Conservation (phyloP, 2,888 invertebrate genomes). For the Latrodectus elegans region DNA sequence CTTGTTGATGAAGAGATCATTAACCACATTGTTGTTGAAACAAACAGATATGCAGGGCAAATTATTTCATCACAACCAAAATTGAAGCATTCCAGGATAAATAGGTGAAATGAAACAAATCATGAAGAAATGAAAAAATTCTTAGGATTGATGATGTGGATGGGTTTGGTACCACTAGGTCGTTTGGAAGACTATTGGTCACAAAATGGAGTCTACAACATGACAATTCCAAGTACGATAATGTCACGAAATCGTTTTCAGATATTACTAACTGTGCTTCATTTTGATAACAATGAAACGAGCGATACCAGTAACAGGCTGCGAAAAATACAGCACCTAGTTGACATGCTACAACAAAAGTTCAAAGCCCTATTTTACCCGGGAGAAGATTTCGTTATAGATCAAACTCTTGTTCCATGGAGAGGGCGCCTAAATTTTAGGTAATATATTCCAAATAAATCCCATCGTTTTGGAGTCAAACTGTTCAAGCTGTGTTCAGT, state of each 20-base stretch:
- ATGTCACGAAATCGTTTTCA: neutral
- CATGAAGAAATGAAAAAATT: neutral
- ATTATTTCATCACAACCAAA: neutral
- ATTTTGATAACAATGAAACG: constrained; percentile 31
- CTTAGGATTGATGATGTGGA: neutral
- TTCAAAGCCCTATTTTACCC: constrained; percentile 18
- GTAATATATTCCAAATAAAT: constrained; percentile 73
- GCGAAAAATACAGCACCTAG: constrained; percentile 24
- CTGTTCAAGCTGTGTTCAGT: constrained; percentile 73
- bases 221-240: neutral
- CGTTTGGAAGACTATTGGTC: neutral
- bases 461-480: constrained; percentile 73
- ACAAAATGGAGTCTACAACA: neutral
- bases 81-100: neutral
- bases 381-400: constrained; percentile 70
- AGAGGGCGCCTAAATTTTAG: constrained; percentile 72
- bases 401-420: constrained; percentile 74
- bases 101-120: neutral
- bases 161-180: neutral
- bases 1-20: constrained; percentile 10
- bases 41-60: constrained; percentile 8
- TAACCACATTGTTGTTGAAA: neutral
- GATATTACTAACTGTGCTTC: neutral
- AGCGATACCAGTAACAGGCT: neutral
- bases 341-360: constrained; percentile 17